Percentiles rank a stretch among this genome's conserved stretches.
Evolutionary conservation across 2,888 invertebrate species (phyloP).

Genomic region (Rotaria sp.): DNA sequence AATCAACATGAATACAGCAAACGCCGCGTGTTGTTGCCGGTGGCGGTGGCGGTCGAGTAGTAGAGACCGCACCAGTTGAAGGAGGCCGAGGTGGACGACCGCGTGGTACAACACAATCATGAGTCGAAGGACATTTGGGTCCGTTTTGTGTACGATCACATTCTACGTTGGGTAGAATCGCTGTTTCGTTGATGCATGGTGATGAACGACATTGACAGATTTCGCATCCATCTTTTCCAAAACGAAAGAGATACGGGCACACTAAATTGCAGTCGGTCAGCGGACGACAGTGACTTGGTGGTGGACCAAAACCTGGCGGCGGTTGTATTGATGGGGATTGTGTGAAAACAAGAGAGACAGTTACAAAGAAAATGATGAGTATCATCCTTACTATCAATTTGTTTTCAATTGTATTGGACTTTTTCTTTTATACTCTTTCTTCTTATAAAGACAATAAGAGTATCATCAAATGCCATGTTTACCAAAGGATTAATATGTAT

Average conservation of each 20-base stretch:
- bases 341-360: not conserved
- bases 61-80: no score
- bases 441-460: no score
- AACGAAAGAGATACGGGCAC: not conserved
- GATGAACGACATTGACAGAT: not conserved
- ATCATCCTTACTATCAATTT: no score
- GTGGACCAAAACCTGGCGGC: not conserved
- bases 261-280: not conserved
- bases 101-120: not conserved
- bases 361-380: not conserved
- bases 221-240: not conserved
- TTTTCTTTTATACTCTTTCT: no score
- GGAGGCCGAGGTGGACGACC: no score
- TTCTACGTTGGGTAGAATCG: not conserved
- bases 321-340: no score
- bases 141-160: not conserved
- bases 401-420: no score
- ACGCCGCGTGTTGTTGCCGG: no score
- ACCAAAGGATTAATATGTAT: no score
- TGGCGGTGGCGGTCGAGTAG: no score
- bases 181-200: not conserved
- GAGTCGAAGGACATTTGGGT: not conserved
- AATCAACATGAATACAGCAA: no score
- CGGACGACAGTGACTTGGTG: not conserved
- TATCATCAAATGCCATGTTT: no score